Base-by-base conservation (phyloP, 30 jellyfish, hydroid and myxozoan genomes). In the Chrysaora quinquecirrha region DNA sequence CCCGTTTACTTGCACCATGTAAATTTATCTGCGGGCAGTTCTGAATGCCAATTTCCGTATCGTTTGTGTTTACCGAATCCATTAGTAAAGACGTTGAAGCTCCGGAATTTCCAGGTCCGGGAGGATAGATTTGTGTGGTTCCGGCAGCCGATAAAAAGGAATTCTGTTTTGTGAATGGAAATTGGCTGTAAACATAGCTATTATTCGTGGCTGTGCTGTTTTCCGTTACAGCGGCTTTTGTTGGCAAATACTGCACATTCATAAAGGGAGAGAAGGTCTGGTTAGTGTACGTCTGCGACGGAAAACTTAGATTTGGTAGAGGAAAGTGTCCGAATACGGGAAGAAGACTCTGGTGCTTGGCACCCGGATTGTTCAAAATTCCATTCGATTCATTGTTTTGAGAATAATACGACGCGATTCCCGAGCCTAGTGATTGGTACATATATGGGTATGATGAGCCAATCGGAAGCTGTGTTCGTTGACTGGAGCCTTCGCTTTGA, bases 41-140 rank as follows among this genome's bases (percentile, higher is more conserved):
- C 63, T 71, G 81, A 27, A 84, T 84, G 70, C 84, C 94, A 20
- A 73, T 24, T 12, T 48, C 65, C 28, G 48, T 75, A 30, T 83
- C 94, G 4, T 46, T 67, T 16, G 86, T 80, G 49, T 64, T 71
- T 74, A 71, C 24, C 38, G 63, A 56, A 47, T 72, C 76, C 75
- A 83, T 50, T 20, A 83, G 72, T 6, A 75, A 48, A 10, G 80
- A 38, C 16, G 94, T 30, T 0, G 82, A 72, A 10, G 33, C 33
- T n/a, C 56, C 81, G 30, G 43, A 76, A 50, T 86, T 86, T 48
- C 82, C 89, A 9, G 71, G 89, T 7, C 95, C 90, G 23, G 98
- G 98, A 77, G 91, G 95, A 48, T 66, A 91, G 30, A 91, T 91
- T 60, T 91, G 98, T 23, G 98, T 91, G 27, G 98, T 76, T 18